These are phyloP conservation scores for Eristalis arbustorum DNA, from an alignment of 2,888 invertebrate species.

Conservation along the genomic window DNA sequence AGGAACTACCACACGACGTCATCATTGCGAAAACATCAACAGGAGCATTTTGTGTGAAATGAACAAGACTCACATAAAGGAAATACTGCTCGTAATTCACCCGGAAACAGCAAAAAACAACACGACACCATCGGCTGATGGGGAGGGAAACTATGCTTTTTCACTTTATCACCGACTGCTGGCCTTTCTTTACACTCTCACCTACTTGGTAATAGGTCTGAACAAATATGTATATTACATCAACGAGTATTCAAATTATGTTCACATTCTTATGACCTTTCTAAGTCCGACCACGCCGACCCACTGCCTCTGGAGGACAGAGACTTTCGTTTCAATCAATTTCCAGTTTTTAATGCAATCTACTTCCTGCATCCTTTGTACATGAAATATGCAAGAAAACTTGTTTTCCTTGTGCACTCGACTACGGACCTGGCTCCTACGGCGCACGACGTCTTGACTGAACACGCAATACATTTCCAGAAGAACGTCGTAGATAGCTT, in stretches of 20 bases:
- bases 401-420: neutral
- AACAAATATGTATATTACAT: neutral
- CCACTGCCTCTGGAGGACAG: neutral
- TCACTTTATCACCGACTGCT: neutral
- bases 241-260: neutral
- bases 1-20: neutral
- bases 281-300: neutral
- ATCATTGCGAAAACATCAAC: neutral
- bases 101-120: neutral
- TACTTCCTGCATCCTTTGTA: constrained; percentile 33
- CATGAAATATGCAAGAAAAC: neutral
- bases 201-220: neutral
- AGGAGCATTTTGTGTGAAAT: neutral
- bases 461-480: constrained; percentile 11
- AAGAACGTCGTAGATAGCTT: neutral
- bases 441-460: neutral
- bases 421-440: neutral
- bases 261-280: constrained; percentile 21
- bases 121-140: neutral
- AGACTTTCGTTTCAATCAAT: constrained; percentile 47
- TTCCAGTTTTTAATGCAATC: constrained; percentile 51
- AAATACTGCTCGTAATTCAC: neutral
- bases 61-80: neutral
- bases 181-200: neutral
- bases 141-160: neutral